Base-by-base conservation (phyloP, 2,113 vertebrate genomes). In the Atractosteus spatula region DNA sequence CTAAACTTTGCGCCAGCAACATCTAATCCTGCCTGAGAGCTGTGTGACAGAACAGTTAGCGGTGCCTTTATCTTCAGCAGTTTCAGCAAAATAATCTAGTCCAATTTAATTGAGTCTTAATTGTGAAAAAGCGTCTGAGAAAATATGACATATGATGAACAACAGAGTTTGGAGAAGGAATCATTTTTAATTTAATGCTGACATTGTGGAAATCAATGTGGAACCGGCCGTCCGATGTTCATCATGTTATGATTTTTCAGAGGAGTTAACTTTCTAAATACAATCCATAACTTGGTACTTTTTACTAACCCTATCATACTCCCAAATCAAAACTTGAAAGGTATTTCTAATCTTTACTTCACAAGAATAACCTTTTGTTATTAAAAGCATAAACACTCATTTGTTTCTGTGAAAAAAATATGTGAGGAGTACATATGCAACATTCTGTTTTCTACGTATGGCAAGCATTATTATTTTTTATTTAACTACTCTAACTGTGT, bases 1-100 rank as follows among this genome's bases (percentile, higher is more conserved):
- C 75, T 75, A 84, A 78, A 81, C 84, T 81, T 79, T 75, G 76
- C 78, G 77, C 77, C 77, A 74, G 72, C 67, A 78, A 70, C 77
- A 81, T 79, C 81, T 86, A 89, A 86, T 88, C 83, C 82, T 81
- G 77, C 81, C 86, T 78, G 14, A 75, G 61, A 83, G 84, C 74
- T 41, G 16, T 51, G 2, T 64, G 80, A 83, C 76, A 78, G 74
- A 71, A 71, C 77, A 80, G 69, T 83, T 87, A 83, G 76, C 76
- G 79, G 69, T 62, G 68, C 79, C 80, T 78, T 78, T 77, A 82
- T 84, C 77, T 73, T 63, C 81, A 79, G 73, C 79, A 79, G 71
- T 71, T 74, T 68, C 44, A 63, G 29, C n/a, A 51, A 45, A 29
- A 59, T 16, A 71, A 16, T 72, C 69, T 14, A 14, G 67, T 68